phyloP scores from a whole-genome alignment of 2,113 vertebrate species.

The Aramus guarauna region DNA sequence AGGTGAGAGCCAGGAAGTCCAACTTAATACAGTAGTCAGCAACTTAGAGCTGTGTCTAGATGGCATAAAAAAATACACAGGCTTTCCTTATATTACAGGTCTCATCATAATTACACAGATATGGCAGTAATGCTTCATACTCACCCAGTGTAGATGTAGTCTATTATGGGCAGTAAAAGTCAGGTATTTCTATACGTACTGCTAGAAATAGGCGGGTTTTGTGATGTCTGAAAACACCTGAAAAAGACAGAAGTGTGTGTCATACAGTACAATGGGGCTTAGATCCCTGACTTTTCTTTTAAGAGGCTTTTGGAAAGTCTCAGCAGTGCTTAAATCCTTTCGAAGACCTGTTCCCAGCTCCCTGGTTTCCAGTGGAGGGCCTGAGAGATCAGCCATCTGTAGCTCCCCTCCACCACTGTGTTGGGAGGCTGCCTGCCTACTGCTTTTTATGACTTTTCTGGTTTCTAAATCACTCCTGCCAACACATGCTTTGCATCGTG shows the following conservation, averaged over 20 bases:
- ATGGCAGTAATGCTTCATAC: neutral
- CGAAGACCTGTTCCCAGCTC: neutral
- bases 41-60: neutral
- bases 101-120: neutral
- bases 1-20: neutral
- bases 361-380: neutral
- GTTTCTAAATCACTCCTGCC: neutral
- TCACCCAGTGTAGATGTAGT: neutral
- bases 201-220: neutral
- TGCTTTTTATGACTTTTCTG: neutral
- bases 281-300: neutral
- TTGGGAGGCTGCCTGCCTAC: neutral
- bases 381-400: neutral
- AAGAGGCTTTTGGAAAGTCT: neutral
- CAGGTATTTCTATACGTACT: neutral
- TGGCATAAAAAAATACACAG: neutral
- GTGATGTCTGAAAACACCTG: neutral
- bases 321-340: neutral
- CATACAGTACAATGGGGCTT: neutral
- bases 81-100: neutral
- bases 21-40: neutral
- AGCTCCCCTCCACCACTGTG: neutral
- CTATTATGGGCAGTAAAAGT: neutral
- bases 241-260: neutral
- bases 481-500: neutral